Conservation (phyloP, 2,113 vertebrate genomes). For the Platichthys stellatus region DNA sequence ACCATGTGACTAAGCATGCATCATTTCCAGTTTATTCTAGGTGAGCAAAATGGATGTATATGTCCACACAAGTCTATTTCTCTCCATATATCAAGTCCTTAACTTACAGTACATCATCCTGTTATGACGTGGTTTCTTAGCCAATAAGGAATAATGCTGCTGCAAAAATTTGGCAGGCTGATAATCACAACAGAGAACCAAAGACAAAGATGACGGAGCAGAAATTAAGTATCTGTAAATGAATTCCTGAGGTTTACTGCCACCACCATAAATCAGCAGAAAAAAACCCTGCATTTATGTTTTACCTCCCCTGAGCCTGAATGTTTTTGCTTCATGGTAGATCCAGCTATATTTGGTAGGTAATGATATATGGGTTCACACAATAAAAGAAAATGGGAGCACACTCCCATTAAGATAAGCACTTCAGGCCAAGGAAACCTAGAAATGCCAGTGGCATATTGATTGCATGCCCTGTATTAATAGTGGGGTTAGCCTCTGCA, state of each 20-base stretch:
- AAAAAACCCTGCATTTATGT: constrained; percentile 42
- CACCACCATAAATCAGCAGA: constrained; percentile 31
- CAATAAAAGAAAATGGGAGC: constrained; percentile 76
- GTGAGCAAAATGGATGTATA: constrained; percentile 5
- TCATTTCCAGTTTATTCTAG: constrained; percentile 42
- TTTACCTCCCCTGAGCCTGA: constrained; percentile 9
- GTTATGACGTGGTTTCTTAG: not conserved
- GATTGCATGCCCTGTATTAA: constrained; percentile 74
- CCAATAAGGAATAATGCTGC: constrained; percentile 34
- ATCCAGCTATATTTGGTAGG: constrained; percentile 68
- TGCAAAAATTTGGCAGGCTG: constrained; percentile 25
- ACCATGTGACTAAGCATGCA: constrained; percentile 22
- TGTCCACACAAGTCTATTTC: constrained; percentile 23
- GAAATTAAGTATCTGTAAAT: constrained; percentile 37
- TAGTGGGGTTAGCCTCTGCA: constrained; percentile 54
- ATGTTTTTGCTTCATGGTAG: constrained; percentile 54
- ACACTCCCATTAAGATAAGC: constrained; percentile 76
- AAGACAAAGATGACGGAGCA: constrained; percentile 40
- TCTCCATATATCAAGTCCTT: constrained; percentile 8
- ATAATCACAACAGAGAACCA: constrained; percentile 30
- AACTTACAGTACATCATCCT: constrained; percentile 17
- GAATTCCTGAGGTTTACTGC: constrained; percentile 15
- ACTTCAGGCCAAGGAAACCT: constrained; percentile 71
- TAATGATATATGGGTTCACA: constrained; percentile 80
- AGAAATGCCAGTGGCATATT: constrained; percentile 78